A percentile compares a stretch with the other conserved stretches of the same genome.
These are phyloP conservation scores for Theocolax elegans DNA, from an alignment of 1,140 invertebrate species.

Conservation along the genomic window DNA sequence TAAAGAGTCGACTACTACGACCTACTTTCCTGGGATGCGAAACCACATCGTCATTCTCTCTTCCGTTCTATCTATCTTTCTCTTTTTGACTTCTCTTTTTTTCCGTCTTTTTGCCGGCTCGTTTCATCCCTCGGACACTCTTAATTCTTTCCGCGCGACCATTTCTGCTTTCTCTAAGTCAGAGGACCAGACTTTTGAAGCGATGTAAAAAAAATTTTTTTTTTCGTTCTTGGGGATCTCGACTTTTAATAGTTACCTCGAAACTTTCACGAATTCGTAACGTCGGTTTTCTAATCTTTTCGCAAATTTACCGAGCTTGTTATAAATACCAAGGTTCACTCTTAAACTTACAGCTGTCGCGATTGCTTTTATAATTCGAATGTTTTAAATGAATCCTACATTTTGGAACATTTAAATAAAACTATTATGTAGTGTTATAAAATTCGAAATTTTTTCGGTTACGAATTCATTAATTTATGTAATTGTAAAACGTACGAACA, in stretches of 20 bases:
- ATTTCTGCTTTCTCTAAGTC: neutral
- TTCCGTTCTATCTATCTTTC: neutral
- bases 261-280: neutral
- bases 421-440: no score
- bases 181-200: neutral
- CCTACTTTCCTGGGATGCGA: conserved; percentile 7
- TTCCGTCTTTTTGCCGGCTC: neutral
- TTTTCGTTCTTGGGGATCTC: neutral
- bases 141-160: conserved; percentile 2
- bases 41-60: neutral
- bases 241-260: neutral
- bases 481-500: no score
- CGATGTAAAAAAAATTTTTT: neutral
- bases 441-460: no score
- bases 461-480: no score
- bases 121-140: neutral
- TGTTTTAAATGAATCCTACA: no score
- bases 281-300: neutral
- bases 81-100: no score
- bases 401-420: no score
- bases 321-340: neutral
- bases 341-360: no score
- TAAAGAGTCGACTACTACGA: neutral
- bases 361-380: no score
- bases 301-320: neutral